Conservation (phyloP, 2,113 vertebrate species). For the Camelus dromedarius region DNA sequence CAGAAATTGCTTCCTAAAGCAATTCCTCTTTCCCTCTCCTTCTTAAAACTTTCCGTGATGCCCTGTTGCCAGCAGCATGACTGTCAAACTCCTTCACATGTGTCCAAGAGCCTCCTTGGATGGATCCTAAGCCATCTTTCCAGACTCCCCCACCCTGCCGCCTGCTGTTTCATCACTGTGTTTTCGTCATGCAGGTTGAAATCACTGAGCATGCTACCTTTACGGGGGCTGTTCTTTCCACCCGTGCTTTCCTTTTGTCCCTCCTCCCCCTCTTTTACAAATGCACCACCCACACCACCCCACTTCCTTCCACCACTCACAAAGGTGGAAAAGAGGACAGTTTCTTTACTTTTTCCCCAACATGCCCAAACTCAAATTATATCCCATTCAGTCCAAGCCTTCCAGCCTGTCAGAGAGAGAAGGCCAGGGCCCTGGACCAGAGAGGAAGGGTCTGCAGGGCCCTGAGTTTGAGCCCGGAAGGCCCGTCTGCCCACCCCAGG, state of each 20-base stretch:
- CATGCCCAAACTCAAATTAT: not conserved
- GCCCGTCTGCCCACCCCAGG: not conserved
- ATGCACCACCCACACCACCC: too few relatives aligned
- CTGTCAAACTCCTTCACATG: not conserved
- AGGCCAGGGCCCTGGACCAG: not conserved
- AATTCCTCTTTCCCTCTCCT: too few relatives aligned
- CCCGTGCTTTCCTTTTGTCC: not conserved
- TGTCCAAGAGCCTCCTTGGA: not conserved
- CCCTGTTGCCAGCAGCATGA: not conserved
- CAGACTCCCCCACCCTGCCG: not conserved
- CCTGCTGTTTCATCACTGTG: not conserved
- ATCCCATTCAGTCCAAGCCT: not conserved
- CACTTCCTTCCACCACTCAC: not conserved
- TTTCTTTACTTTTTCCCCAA: not conserved
- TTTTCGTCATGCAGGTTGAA: not conserved
- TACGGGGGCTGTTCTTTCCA: not conserved
- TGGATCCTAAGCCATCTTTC: not conserved
- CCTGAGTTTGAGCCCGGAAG: not conserved
- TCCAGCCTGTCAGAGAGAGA: not conserved
- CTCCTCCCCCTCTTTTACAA: not conserved
- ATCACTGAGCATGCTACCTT: not conserved
- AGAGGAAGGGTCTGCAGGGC: not conserved
- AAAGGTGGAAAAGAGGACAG: not conserved
- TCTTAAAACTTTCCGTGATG: not conserved
- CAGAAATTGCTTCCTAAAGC: not conserved